Evolutionary conservation across 2,113 vertebrate species (phyloP).

Genomic region (Phoxinus phoxinus): DNA sequence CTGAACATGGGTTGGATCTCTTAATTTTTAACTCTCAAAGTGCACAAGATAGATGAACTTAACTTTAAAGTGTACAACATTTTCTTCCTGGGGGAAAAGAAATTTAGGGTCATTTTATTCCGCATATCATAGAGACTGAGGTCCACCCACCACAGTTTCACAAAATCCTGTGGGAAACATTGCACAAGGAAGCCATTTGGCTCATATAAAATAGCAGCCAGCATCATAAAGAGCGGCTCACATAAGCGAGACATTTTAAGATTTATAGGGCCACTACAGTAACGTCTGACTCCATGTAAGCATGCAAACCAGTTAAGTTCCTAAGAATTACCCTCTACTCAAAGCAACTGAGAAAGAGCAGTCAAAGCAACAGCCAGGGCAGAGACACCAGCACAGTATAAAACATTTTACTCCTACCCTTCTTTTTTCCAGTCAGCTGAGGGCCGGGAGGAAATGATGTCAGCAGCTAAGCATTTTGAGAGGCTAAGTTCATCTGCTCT

Average conservation of each 20-base stretch:
- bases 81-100: too few relatives aligned
- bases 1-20: too few relatives aligned
- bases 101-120: too few relatives aligned
- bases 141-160: too few relatives aligned
- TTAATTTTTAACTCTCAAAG: too few relatives aligned
- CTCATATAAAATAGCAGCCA: constrained; percentile 27
- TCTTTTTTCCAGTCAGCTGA: constrained; percentile 28
- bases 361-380: not conserved
- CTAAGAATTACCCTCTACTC: not conserved
- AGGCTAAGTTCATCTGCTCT: constrained; percentile 1
- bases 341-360: not conserved
- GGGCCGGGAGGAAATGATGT: constrained; percentile 43
- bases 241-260: not conserved
- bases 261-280: not conserved
- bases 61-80: too few relatives aligned
- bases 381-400: not conserved
- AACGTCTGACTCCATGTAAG: constrained; percentile 5
- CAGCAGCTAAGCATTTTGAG: constrained; percentile 42
- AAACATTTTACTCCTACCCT: not conserved
- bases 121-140: too few relatives aligned
- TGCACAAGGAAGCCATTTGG: constrained; percentile 13
- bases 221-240: constrained; percentile 12
- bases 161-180: too few relatives aligned
- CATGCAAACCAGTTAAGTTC: not conserved
- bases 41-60: too few relatives aligned